A percentile compares a stretch with the other conserved stretches of the same genome.
These are phyloP conservation scores for Cerceris rybyensis DNA, from an alignment of 2,888 invertebrate genomes.

Conservation along the genomic window DNA sequence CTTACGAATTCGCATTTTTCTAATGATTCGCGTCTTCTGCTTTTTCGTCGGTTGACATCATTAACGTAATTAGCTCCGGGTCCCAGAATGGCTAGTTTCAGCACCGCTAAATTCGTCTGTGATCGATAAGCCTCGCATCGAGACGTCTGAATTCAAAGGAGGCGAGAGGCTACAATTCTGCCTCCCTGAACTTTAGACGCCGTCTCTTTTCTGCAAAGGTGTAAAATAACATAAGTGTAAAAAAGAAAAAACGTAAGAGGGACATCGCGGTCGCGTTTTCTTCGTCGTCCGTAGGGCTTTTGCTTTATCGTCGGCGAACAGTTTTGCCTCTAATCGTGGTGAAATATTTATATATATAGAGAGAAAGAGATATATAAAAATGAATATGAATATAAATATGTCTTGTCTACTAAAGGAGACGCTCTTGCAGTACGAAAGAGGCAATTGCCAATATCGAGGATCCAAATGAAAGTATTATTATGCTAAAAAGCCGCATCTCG, in stretches of 20 bases:
- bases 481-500: background rate
- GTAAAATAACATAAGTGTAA: conserved; percentile 61
- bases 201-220: conserved; percentile 64
- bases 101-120: conserved; percentile 61
- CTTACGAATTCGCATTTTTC: conserved; percentile 58
- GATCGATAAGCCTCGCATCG: conserved; percentile 56
- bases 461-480: background rate
- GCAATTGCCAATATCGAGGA: too few species aligned
- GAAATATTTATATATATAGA: too few species aligned
- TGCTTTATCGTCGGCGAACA: background rate
- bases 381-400: too few species aligned
- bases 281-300: conserved; percentile 10
- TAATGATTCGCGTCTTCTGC: conserved; percentile 62
- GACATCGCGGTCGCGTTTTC: conserved; percentile 17
- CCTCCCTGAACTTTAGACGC: conserved; percentile 63
- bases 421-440: too few species aligned
- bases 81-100: conserved; percentile 54
- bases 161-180: conserved; percentile 57
- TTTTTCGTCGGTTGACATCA: conserved; percentile 45
- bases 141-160: conserved; percentile 56
- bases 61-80: conserved; percentile 57
- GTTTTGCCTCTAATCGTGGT: too few species aligned
- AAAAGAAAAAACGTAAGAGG: conserved; percentile 8
- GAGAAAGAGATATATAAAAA: too few species aligned
- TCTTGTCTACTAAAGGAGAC: too few species aligned